Base-by-base conservation (phyloP, 2,888 invertebrate genomes). In the Schrankia costaestrigalis region DNA sequence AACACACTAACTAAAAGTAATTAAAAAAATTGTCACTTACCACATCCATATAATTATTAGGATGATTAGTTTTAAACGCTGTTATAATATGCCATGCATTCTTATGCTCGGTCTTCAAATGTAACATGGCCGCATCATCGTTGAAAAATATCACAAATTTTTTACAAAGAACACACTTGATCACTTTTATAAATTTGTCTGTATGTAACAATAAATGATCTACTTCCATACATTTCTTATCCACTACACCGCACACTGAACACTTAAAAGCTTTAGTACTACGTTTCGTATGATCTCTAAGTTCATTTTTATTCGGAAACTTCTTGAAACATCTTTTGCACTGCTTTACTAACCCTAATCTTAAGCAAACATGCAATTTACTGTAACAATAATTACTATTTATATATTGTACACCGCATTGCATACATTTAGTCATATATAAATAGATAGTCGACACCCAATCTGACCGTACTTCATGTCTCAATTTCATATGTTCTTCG, bases 401-500 rank as follows among this genome's bases (percentile, higher is more conserved):
- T 0, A 22, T 15, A 8, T 78, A 78, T 0, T 26, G 9, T 0
- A 31, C 5, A 0, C 19, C 32, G 0, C 37, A 52, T 1, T 22
- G 36, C 0, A 8, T 1, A 11, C 79, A 80, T 0, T 33, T 25
- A 11, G 35, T 0, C 33, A 12, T 0, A 31, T 19, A 22, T 46
- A 60, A 0, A 12, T 31, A 0, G 13, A 8, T 0, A 22, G 6
- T 3, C 68, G 70, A 0, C 2, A 0, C 0, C 4, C 2, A 11
- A 10, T 81, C 81, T 0, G 76, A 71, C 0, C 77, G 46, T 0
- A 73, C 75, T 0, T 33, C 22, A 21, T 79, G 80, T 0, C 47
- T 31, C 0, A 31, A 5, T 0, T 14, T 1, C 39, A 67, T 41
- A 29, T 79, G 79, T 0, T 41, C 3, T 9, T 30, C 3, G 8